A percentile compares a stretch with the other conserved stretches of the same genome.
These are phyloP conservation scores for Timandra comae DNA, from an alignment of 2,888 invertebrate genomes.

Conservation along the genomic window DNA sequence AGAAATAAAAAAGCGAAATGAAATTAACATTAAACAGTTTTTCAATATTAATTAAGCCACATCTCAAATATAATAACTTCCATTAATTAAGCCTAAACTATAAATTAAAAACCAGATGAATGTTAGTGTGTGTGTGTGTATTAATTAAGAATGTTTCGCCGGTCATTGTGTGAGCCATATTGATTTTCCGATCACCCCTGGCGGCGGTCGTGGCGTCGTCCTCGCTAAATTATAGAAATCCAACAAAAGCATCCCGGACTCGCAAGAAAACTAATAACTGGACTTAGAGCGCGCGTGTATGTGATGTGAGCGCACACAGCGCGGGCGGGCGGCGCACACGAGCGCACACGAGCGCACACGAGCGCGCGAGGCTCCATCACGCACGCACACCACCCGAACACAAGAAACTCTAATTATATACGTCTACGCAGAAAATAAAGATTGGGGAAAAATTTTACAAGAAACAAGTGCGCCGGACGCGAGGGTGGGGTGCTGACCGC, in stretches of 20 bases:
- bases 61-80: conserved; percentile 5
- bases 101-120: too few relatives aligned
- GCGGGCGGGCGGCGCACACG: too few relatives aligned
- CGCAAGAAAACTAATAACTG: conserved; percentile 75
- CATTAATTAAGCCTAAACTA: conserved; percentile 2
- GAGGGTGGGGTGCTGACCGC: conserved; percentile 65
- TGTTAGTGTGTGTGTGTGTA: too few relatives aligned
- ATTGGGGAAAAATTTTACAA: conserved; percentile 77
- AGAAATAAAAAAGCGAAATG: too few relatives aligned
- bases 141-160: conserved; percentile 26
- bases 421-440: conserved; percentile 75
- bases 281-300: conserved; percentile 44
- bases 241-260: conserved; percentile 72
- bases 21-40: too few relatives aligned
- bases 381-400: conserved; percentile 23
- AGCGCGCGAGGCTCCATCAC: conserved; percentile 31
- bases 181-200: conserved; percentile 40
- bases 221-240: conserved; percentile 76
- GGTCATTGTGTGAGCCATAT: conserved; percentile 36
- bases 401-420: conserved; percentile 69
- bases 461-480: conserved; percentile 69
- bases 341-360: conserved; percentile 22
- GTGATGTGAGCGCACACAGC: conserved; percentile 33
- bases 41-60: too few relatives aligned
- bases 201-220: conserved; percentile 41